Evolutionary conservation across 2,113 vertebrate species (phyloP).

Genomic region (Tricholaema leucomelas): DNA sequence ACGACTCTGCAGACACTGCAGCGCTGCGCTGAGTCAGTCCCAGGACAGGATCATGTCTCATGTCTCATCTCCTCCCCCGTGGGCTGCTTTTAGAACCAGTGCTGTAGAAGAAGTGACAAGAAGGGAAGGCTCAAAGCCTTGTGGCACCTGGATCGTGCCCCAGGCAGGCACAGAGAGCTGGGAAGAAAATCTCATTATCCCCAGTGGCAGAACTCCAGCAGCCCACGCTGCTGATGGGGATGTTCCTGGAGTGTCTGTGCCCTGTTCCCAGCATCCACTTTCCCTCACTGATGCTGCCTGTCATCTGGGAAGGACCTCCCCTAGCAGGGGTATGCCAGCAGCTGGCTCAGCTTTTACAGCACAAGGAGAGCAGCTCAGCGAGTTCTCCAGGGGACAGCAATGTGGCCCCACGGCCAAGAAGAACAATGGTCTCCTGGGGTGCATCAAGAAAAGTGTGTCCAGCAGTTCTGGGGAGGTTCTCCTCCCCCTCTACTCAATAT

Average conservation of each 20-base stretch:
- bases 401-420: too few species aligned
- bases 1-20: background rate
- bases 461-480: too few species aligned
- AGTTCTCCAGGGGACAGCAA: too few species aligned
- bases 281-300: background rate
- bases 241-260: accelerated
- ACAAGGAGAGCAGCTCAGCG: too few species aligned
- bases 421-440: too few species aligned
- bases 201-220: background rate
- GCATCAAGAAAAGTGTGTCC: too few species aligned
- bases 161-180: background rate
- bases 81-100: background rate
- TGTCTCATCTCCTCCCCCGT: background rate
- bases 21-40: constrained; percentile 2
- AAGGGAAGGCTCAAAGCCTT: background rate
- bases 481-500: too few species aligned
- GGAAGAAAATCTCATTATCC: background rate
- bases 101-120: background rate
- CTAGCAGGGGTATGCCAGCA: background rate
- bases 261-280: background rate
- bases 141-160: background rate
- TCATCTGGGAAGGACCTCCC: background rate
- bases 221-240: background rate
- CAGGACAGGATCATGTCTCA: background rate
- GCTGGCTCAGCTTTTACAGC: background rate